These are phyloP conservation scores for Allolobophora icterica DNA, from an alignment of 2,888 invertebrate species.

Conservation along the genomic window DNA sequence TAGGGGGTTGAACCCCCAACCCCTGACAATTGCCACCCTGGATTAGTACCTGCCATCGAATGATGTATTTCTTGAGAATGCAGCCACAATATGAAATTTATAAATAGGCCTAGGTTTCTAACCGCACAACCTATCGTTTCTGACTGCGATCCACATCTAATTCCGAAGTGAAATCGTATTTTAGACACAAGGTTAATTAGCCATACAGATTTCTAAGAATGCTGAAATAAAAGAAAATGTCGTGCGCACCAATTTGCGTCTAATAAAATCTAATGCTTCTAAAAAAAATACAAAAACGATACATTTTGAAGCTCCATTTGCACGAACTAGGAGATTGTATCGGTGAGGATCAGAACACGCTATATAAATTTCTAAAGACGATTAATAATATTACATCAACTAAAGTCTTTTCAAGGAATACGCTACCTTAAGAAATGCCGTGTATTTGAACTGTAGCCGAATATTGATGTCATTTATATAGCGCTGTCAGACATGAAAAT, in stretches of 20 bases:
- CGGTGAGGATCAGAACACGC: background rate
- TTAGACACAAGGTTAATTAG: background rate
- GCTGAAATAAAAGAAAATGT: no score
- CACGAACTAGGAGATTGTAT: background rate
- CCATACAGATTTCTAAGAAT: background rate
- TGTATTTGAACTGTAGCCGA: background rate
- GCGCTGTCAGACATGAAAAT: background rate
- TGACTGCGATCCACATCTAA: background rate
- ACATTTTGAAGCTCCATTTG: background rate
- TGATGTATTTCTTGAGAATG: background rate
- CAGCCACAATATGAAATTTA: background rate
- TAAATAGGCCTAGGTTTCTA: background rate
- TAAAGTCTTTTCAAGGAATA: background rate
- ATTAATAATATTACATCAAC: background rate
- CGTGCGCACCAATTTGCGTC: background rate
- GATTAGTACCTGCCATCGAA: background rate
- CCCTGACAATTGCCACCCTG: no score
- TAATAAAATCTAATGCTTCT: background rate
- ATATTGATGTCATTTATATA: background rate
- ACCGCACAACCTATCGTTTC: no score
- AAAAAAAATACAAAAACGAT: background rate
- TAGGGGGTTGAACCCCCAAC: no score
- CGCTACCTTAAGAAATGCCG: background rate
- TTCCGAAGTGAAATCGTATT: background rate
- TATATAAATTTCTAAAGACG: background rate